A percentile compares a stretch with the other conserved stretches of the same genome.
phyloP scores from a whole-genome alignment of 2,888 invertebrate genomes.

The Spatulosminthurus flaviceps region DNA sequence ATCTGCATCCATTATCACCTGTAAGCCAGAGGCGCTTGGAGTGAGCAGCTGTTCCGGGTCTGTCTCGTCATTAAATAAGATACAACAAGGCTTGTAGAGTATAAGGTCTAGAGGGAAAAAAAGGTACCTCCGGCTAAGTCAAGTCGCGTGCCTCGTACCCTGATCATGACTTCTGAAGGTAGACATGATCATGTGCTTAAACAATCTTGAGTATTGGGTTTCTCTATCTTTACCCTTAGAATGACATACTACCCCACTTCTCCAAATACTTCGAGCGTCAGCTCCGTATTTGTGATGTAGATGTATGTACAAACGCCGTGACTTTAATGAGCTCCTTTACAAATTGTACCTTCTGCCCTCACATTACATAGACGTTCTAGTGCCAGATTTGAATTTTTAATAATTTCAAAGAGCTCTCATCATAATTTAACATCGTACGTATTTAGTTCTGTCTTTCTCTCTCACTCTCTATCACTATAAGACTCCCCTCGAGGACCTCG shows the following conservation, averaged over 20 bases:
- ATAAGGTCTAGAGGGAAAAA: not conserved
- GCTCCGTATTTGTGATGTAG: not conserved
- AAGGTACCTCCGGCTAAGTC: constrained; percentile 37
- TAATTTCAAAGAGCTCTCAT: not conserved
- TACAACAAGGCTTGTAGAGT: not conserved
- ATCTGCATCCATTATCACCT: constrained; percentile 33
- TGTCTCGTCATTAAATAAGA: constrained; percentile 35
- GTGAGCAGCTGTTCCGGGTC: constrained; percentile 25
- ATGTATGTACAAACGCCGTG: not conserved
- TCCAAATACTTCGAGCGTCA: not conserved
- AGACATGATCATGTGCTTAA: not conserved
- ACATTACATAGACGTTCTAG: not conserved
- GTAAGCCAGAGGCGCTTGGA: constrained; percentile 20
- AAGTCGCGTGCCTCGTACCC: constrained; percentile 19
- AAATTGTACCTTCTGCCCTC: not conserved
- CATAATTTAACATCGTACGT: too few relatives aligned
- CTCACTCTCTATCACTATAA: too few relatives aligned
- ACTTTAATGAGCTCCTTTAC: constrained; percentile 13
- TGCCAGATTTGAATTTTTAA: not conserved
- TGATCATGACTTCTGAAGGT: constrained; percentile 4
- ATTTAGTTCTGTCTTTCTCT: too few relatives aligned
- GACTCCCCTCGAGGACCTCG: not conserved
- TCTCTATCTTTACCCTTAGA: not conserved
- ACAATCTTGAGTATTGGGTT: constrained; percentile 20
- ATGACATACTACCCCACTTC: not conserved